Evolutionary conservation across 2,888 invertebrate species (phyloP).

Genomic region (Isoperla grammatica): DNA sequence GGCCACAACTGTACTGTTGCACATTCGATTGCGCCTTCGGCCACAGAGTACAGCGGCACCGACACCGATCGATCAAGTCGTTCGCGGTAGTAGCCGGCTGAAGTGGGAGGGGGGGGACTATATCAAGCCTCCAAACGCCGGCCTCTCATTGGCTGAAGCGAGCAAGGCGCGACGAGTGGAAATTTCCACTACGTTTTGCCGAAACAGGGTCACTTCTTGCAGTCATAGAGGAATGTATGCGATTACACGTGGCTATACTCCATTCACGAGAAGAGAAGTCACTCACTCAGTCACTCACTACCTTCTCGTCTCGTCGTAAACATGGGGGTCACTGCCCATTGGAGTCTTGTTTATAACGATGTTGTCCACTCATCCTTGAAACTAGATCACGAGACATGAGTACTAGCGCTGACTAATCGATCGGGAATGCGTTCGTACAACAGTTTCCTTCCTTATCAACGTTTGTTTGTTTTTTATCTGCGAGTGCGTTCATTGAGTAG

Average conservation of each 20-base stretch:
- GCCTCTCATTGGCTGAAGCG: not conserved
- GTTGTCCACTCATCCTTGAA: too few species aligned
- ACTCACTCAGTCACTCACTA: not conserved
- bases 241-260: not conserved
- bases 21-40: not conserved
- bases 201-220: slow-evolving; percentile 25
- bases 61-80: not conserved
- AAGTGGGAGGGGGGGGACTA: not conserved
- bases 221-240: too few species aligned
- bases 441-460: too few species aligned
- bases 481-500: too few species aligned
- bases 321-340: not conserved
- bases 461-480: too few species aligned
- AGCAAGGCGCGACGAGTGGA: slow-evolving; percentile 21
- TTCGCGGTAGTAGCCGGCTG: too few species aligned
- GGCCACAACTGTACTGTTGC: too few species aligned
- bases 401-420: too few species aligned
- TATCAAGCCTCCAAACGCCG: not conserved
- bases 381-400: too few species aligned
- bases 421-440: too few species aligned
- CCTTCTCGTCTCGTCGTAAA: not conserved
- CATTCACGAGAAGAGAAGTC: not conserved
- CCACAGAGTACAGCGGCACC: not conserved
- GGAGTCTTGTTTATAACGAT: not conserved
- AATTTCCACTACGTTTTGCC: slow-evolving; percentile 25